Evolutionary conservation across 1,140 invertebrate genomes (phyloP).

Genomic region (Chrysoperla carnea): DNA sequence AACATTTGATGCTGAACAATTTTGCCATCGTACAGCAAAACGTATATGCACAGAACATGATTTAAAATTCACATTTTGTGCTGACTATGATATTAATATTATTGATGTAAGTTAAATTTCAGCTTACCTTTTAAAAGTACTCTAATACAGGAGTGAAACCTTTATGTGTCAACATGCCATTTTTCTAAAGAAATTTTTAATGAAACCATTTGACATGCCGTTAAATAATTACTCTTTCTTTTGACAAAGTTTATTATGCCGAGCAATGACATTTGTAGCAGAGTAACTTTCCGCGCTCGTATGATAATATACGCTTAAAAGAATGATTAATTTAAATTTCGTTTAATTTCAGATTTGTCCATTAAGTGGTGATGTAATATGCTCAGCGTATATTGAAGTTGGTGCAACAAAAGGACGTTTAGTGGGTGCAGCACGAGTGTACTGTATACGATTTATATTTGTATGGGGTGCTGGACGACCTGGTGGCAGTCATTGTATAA

Average conservation of each 20-base stretch:
- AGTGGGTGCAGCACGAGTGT: neutral
- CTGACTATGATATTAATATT: slow-evolving; percentile 22
- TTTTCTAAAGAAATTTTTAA: no score
- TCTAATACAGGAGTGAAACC: neutral
- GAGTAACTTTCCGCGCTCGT: no score
- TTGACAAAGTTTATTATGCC: neutral
- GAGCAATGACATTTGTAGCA: no score
- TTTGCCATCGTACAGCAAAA: slow-evolving; percentile 19
- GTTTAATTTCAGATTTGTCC: slow-evolving; percentile 22
- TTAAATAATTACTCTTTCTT: neutral
- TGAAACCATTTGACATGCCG: neutral
- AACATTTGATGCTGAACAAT: slow-evolving; percentile 22
- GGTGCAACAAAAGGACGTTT: slow-evolving; percentile 13
- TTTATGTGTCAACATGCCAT: no score
- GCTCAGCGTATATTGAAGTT: slow-evolving; percentile 21
- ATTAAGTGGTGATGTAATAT: slow-evolving; percentile 19
- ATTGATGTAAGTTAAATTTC: slow-evolving; percentile 17
- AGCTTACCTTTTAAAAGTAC: neutral
- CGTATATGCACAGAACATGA: slow-evolving; percentile 17
- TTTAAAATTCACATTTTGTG: slow-evolving; percentile 19
- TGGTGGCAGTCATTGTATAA: neutral
- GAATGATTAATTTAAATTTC: no score
- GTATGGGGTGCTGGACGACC: neutral
- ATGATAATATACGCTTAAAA: no score
- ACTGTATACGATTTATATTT: neutral